Evolutionary conservation across 2,113 vertebrate genomes (phyloP).

Genomic region (Petaurus breviceps): DNA sequence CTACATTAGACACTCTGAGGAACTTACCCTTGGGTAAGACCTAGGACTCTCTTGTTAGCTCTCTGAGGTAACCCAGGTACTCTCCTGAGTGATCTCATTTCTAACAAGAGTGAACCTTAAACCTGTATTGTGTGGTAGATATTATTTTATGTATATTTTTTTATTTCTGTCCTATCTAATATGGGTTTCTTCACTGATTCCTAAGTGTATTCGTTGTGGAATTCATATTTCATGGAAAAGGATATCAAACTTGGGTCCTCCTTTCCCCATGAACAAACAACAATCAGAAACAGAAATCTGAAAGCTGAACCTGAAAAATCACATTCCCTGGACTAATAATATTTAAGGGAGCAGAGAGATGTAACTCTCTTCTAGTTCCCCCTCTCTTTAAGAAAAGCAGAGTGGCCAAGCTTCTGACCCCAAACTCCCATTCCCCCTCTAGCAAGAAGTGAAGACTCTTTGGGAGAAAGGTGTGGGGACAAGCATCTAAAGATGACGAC

Average conservation of each 20-base stretch:
- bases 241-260: not conserved
- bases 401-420: no score
- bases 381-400: no score
- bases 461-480: no score
- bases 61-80: no score
- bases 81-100: not conserved
- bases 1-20: not conserved
- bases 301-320: not conserved
- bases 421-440: no score
- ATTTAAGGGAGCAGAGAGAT: not conserved
- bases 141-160: not conserved
- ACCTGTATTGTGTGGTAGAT: not conserved
- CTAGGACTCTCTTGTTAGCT: not conserved
- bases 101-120: not conserved
- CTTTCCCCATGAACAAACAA: not conserved
- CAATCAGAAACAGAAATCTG: not conserved
- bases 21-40: not conserved
- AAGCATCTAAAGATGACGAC: no score
- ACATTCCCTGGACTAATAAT: not conserved
- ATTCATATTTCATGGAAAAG: not conserved
- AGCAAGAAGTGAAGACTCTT: no score
- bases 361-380: no score
- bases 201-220: not conserved
- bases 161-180: not conserved
- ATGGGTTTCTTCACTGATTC: not conserved